These are phyloP conservation scores for Physeter macrocephalus DNA, from an alignment of 2,113 vertebrate genomes.

Conservation along the genomic window DNA sequence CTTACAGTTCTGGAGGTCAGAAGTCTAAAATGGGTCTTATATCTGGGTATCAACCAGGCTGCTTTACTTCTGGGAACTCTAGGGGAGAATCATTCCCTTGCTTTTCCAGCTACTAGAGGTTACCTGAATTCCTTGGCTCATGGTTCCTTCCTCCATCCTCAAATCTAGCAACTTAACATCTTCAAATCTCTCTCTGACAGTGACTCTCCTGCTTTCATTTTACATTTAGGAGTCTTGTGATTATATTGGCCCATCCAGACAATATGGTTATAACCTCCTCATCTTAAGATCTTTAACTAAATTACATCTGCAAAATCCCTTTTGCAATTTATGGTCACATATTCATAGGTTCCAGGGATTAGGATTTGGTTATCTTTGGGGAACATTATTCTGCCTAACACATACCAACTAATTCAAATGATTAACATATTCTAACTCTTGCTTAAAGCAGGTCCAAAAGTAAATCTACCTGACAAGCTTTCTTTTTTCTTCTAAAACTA, in stretches of 20 bases:
- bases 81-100: background rate
- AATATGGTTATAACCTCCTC: background rate
- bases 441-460: background rate
- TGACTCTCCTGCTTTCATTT: background rate
- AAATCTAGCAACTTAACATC: background rate
- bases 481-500: background rate
- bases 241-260: background rate
- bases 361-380: background rate
- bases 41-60: background rate
- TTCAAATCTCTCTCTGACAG: background rate
- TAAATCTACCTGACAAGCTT: background rate
- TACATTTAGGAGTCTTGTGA: background rate
- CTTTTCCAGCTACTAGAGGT: background rate
- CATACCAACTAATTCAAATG: background rate
- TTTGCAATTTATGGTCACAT: background rate
- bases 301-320: background rate
- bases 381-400: background rate
- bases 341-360: background rate
- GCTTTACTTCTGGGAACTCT: background rate
- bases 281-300: background rate
- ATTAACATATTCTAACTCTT: background rate
- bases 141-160: background rate
- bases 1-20: background rate
- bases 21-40: background rate
- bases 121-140: background rate